Evolutionary conservation across 2,888 invertebrate species (phyloP).

Genomic region (Cheilosia urbana): DNA sequence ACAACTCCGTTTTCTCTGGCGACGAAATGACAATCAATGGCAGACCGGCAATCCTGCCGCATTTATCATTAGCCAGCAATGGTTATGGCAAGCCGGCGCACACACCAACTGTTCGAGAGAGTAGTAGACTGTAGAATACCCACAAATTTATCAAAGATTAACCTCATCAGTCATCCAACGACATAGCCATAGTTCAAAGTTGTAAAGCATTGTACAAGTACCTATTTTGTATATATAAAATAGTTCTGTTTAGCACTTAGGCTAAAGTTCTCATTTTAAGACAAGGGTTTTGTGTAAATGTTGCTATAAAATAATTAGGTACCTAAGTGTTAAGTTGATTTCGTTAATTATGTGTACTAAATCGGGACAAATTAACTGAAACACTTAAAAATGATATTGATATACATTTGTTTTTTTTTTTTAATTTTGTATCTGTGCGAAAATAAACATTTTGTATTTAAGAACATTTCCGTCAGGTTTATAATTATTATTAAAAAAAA

Average conservation of each 20-base stretch:
- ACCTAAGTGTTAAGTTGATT: conserved; percentile 8
- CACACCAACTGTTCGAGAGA: conserved; percentile 78
- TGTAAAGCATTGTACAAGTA: not conserved
- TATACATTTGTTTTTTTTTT: not conserved
- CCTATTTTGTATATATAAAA: conserved; percentile 11
- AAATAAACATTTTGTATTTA: conserved; percentile 41
- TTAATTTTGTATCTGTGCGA: conserved; percentile 11
- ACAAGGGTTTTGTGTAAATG: not conserved
- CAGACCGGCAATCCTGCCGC: conserved; percentile 80
- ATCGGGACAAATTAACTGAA: not conserved
- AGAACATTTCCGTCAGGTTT: not conserved
- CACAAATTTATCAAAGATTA: conserved; percentile 3
- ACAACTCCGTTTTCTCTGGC: conserved; percentile 82
- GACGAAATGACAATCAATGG: conserved; percentile 81
- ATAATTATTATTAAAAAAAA: not conserved
- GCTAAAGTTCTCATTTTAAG: conserved; percentile 4
- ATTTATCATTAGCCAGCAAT: conserved; percentile 79
- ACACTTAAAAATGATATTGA: not conserved
- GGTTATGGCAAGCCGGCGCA: conserved; percentile 77
- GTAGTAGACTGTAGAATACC: conserved; percentile 81
- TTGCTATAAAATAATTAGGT: not conserved
- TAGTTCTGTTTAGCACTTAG: not conserved
- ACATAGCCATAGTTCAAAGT: conserved; percentile 41
- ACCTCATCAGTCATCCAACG: conserved; percentile 8
- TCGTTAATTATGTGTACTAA: not conserved